A percentile compares a stretch with the other conserved stretches of the same genome.
phyloP scores from a whole-genome alignment of 92 coral and sea anemone species.

The Palythoa grandis region DNA sequence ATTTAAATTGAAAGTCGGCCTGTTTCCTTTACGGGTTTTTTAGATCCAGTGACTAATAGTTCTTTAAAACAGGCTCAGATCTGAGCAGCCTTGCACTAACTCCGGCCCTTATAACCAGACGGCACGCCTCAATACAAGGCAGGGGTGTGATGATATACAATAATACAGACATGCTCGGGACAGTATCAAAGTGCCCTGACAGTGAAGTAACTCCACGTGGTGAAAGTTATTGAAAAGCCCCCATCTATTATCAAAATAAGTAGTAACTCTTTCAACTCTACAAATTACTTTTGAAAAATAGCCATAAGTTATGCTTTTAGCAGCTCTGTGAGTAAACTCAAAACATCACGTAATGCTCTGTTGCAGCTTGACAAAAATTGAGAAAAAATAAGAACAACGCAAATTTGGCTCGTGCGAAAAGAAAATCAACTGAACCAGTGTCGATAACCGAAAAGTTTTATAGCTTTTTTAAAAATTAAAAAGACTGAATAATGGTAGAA shows the following conservation, averaged over 20 bases:
- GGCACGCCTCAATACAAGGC: conserved; percentile 7
- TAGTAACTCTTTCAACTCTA: background rate
- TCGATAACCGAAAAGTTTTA: no score
- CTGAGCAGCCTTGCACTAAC: conserved; percentile 9
- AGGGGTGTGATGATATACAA: background rate
- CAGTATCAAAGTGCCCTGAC: background rate
- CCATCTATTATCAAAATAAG: background rate
- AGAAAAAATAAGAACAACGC: no score
- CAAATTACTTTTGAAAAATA: background rate
- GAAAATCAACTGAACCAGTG: no score
- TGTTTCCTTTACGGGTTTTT: background rate
- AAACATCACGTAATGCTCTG: no score
- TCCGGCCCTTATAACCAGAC: conserved; percentile 18
- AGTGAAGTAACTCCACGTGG: background rate
- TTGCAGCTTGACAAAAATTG: no score
- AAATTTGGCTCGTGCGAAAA: no score
- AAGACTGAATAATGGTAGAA: no score
- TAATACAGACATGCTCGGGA: background rate
- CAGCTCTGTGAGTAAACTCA: background rate
- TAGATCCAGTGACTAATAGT: background rate
- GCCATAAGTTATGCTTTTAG: background rate
- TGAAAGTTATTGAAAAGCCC: background rate
- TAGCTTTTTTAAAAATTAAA: no score
- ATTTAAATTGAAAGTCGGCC: background rate
- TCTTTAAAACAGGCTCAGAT: background rate